A percentile compares a stretch with the other conserved stretches of the same genome.
Evolutionary conservation across 2,797 vertebrate species (phyloP).

Genomic region (Gymnocypris eckloni): DNA sequence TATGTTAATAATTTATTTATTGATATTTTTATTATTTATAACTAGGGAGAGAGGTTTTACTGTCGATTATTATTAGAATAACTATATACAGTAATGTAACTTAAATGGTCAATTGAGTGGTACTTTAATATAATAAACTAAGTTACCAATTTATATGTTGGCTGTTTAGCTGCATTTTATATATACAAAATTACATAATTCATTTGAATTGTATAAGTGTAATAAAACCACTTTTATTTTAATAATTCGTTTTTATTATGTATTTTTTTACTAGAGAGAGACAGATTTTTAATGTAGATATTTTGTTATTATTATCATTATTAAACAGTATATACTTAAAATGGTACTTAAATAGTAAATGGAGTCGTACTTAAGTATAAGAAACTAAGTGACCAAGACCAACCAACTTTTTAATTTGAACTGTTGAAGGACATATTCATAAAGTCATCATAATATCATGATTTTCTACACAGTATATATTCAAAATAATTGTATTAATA

Average conservation of each 20-base stretch:
- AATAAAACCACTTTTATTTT: too few relatives aligned
- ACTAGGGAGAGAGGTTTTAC: too few relatives aligned
- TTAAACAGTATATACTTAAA: background rate
- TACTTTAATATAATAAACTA: too few relatives aligned
- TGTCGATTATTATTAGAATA: too few relatives aligned
- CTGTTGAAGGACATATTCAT: background rate
- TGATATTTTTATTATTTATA: background rate
- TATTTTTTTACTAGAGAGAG: background rate
- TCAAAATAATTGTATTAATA: background rate
- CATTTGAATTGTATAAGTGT: too few relatives aligned
- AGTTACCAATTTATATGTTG: too few relatives aligned
- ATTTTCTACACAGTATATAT: background rate
- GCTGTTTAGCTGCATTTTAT: too few relatives aligned
- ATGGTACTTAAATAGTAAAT: background rate
- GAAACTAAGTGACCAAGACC: background rate
- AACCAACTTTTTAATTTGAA: background rate
- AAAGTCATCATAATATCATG: background rate
- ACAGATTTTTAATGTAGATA: background rate
- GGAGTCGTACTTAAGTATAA: background rate
- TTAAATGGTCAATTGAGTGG: too few relatives aligned
- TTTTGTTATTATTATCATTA: background rate
- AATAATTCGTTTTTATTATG: too few relatives aligned
- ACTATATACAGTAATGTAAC: too few relatives aligned
- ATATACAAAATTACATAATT: too few relatives aligned
- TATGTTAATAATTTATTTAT: background rate